phyloP scores from a whole-genome alignment of 2,888 invertebrate species.

The Ganaspis brasiliensis region DNA sequence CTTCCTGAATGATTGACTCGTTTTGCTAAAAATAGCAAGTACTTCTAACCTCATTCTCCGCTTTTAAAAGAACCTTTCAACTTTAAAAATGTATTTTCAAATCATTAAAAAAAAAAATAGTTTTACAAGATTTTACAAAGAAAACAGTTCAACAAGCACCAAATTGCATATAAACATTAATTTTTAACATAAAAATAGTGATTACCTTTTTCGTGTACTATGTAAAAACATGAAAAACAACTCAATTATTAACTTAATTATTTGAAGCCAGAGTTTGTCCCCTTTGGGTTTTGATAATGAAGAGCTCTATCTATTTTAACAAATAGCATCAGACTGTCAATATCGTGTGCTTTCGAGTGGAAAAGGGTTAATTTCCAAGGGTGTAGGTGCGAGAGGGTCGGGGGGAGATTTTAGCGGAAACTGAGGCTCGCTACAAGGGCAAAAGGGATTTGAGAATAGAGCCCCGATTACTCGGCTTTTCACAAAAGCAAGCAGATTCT shows the following conservation, averaged over 20 bases:
- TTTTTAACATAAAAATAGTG: no score
- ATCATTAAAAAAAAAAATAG: no score
- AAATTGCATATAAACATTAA: no score
- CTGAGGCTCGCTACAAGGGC: neutral
- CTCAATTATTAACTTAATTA: neutral
- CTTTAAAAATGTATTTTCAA: no score
- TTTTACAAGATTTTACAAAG: no score
- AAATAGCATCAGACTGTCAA: neutral
- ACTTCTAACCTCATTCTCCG: no score
- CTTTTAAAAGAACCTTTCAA: no score
- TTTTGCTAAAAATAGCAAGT: no score
- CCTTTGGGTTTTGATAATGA: constrained; percentile 1
- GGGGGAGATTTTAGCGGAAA: neutral
- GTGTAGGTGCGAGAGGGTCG: neutral
- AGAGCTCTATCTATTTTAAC: neutral
- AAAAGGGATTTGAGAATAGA: constrained; percentile 31
- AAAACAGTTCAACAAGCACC: no score
- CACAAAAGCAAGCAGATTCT: constrained; percentile 49
- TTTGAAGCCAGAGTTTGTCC: neutral
- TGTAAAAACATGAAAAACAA: no score
- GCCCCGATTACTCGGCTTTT: constrained; percentile 18
- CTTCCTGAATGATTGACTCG: no score
- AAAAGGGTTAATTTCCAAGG: neutral
- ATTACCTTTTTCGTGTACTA: no score
- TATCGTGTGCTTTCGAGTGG: neutral